Base-by-base conservation (phyloP, 1,140 invertebrate species). In the Drosophila fuyamai region DNA sequence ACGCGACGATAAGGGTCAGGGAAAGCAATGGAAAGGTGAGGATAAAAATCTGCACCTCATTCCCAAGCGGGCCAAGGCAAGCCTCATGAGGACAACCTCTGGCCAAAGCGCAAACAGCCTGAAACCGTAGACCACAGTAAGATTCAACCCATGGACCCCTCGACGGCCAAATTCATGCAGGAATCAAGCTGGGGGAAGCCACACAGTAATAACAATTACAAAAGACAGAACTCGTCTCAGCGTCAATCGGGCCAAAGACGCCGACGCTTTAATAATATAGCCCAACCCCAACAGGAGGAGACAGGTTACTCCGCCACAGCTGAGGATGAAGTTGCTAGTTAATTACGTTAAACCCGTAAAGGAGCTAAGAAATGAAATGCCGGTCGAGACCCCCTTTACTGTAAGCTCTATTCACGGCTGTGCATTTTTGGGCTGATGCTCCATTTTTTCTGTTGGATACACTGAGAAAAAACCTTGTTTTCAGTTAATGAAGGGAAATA, bases 331-430 rank as follows among this genome's bases (percentile, higher is more conserved):
- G 29, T 32, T 16, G 27, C 35, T 13, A 57, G 8, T 41, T 6
- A 53, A 53, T 53, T 53, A 53, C 29, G 27, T 53, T 53, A 53
- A 35, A 35, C 50, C 35, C n/a, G 50, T 18, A 38, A 61, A 36
- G 18, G 47, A 57, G 40, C 58, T 71, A 23, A 63, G 35, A 56
- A 56, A 27, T 14, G 32, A 56, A 65, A 65, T 41, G 32, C 43
- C 51, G 43, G 57, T 47, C 40, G 59, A 35, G n/a, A 60, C 41
- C 14, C 16, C 51, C 12, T 71, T 63, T 40, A 35, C 46, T 23
- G 68, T 72, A 27, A 72, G 27, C 46, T 65, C 68, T 18, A 65
- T 65, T 10, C 60, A 23, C 23, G 54, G 61, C 12, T 65, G 43
- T 44, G 44, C 18, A 18, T 66, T 66, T 58, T 57, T 57, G 12